Base-by-base conservation (phyloP, 2,888 invertebrate species). In the Cosmopolites sordidus region DNA sequence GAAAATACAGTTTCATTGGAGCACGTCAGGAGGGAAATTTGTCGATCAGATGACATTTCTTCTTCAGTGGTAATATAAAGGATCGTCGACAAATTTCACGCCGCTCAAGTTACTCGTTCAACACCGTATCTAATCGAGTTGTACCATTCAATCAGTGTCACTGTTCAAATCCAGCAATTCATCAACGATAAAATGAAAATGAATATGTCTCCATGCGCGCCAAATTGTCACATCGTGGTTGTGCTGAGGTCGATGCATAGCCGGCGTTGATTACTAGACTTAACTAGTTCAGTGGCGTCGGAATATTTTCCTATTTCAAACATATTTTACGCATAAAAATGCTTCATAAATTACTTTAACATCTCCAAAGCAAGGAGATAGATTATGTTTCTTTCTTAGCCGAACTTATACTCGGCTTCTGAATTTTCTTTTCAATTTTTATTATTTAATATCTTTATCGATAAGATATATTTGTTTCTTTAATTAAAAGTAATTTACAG, bases 131-230 rank as follows among this genome's bases (percentile, higher is more conserved):
- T 71, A 70, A 72, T 72, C 69, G 69, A 72, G 68, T 70, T 68
- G 62, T 67, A 67, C 66, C 69, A 69, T 71, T 71, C 70, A 70
- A 72, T 71, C 72, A 72, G 70, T 70, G 72, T 71, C 70, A 71
- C 59, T 66, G 71, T 66, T 70, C 65, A 67, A 70, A 69, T 68
- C 67, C 67, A 57, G 67, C 68, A 69, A 72, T 71, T 71, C 70
- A 69, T 70, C 69, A 70, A 65, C 67, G 69, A 70, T 69, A 68
- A 69, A 70, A 70, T 68, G 68, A 69, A 71, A 69, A 70, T 67
- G 66, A 69, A 69, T 69, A 66, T 69, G 66, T 64, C 65, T 62
- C 59, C 64, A 56, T 64, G 62, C 61, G 62, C 62, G 64, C 63
- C 63, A 67, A 58, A 69, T 69, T 69, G 66, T 66, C 69, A 68